Base-by-base conservation (phyloP, 2,888 invertebrate genomes). In the Rotaria socialis region DNA sequence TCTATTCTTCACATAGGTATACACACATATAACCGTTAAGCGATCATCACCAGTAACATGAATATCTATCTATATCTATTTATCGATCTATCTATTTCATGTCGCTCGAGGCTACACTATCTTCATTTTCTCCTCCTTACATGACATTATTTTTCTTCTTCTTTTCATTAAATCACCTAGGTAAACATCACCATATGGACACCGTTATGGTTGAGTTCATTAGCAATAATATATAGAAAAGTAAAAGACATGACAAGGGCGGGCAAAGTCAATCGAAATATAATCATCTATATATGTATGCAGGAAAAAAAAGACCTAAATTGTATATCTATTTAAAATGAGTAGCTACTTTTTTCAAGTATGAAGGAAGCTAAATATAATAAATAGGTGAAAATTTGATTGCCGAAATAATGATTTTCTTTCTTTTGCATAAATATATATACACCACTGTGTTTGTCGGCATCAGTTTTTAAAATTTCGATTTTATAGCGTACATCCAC, bases 141-240 rank as follows among this genome's bases (percentile, higher is more conserved):
- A 67, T 35, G 67, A 67, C 67, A 41, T 67, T 67, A 19, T 24
- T 67, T 67, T 41, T 67, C 24, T 67, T 67, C 35, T 67, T 67
- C 27, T 67, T n/a, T 67, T 67, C 67, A 67, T 67, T 67, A 35
- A 67, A 67, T 67, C 67, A 67, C 67, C 67, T 67, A 67, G 27
- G 67, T 67, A 67, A 67, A 67, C 67, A 67, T 67, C 67, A 67
- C 67, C 67, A 67, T 41, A 67, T 67, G 67, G 67, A 67, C 67
- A 67, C 35, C 35, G 67, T 67, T 67, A 67, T 67, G 67, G 67
- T 67, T 67, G 67, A 67, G 67, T 67, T 67, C 67, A 67, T 67
- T 67, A 67, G 19, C 14, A n/a, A 60, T 27, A 60, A 27, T 60
- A 11, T 60, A 60, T 60, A n/a, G 27, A 60, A 60, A 60, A n/a